Evolutionary conservation across 1,140 invertebrate genomes (phyloP).

Genomic region (Hyphantria cunea): DNA sequence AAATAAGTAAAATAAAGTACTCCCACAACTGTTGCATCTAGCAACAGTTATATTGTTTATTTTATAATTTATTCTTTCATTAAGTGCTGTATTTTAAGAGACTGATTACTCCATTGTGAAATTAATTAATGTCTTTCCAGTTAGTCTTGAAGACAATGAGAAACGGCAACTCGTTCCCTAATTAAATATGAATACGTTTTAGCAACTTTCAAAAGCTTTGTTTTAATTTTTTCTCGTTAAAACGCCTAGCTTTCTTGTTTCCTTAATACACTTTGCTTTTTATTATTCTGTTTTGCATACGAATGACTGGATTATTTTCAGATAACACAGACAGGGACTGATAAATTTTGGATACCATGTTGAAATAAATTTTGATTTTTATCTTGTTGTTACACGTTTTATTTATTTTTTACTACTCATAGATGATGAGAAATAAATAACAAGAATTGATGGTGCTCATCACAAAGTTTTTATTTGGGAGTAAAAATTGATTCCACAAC

Average conservation of each 20-base stretch:
- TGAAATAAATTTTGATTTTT: too few species aligned
- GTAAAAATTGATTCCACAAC: too few species aligned
- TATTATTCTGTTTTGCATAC: background rate
- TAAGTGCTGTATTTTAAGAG: slow-evolving; percentile 13
- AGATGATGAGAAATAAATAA: too few species aligned
- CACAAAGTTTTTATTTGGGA: too few species aligned
- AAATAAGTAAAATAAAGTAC: too few species aligned
- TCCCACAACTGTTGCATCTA: too few species aligned
- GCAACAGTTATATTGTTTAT: background rate
- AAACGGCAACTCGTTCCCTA: slow-evolving; percentile 23
- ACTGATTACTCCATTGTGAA: slow-evolving; percentile 23
- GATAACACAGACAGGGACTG: too few species aligned
- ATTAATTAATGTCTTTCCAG: slow-evolving; percentile 23
- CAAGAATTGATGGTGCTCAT: too few species aligned
- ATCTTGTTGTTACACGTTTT: too few species aligned
- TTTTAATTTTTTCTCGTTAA: slow-evolving; percentile 10
- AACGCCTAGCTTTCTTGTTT: background rate
- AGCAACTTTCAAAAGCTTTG: slow-evolving; percentile 23
- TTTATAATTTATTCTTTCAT: slow-evolving; percentile 18
- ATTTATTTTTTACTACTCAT: too few species aligned
- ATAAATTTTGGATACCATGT: too few species aligned
- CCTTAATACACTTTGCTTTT: slow-evolving; percentile 1
- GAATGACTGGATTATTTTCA: too few species aligned
- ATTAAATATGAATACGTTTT: slow-evolving; percentile 31
- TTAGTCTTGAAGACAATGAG: slow-evolving; percentile 25